These are phyloP conservation scores for Rachycentron canadum DNA, from an alignment of 2,797 vertebrate species.

Conservation along the genomic window DNA sequence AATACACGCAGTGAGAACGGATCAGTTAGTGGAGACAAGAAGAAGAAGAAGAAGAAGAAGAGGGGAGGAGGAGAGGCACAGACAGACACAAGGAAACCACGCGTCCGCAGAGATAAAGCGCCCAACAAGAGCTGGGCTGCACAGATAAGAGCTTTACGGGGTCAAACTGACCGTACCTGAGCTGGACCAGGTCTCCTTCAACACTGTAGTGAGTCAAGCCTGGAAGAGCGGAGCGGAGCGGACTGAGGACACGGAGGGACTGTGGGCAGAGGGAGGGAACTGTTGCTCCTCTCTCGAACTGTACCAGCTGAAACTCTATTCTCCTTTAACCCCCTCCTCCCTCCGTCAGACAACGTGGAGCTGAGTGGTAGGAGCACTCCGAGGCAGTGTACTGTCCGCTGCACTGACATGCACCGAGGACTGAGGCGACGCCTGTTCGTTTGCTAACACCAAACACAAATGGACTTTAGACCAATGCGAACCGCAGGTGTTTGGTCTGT, in stretches of 20 bases:
- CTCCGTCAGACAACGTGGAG: slow-evolving; percentile 68
- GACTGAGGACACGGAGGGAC: slow-evolving; percentile 51
- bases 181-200: slow-evolving; percentile 20
- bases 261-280: slow-evolving; percentile 59
- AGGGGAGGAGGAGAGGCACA: background rate
- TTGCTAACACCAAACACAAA: background rate
- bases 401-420: background rate
- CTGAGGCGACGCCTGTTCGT: background rate
- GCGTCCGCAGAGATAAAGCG: background rate
- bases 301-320: slow-evolving; percentile 57
- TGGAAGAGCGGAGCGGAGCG: slow-evolving; percentile 19
- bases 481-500: background rate
- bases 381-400: background rate
- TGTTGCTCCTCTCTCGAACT: slow-evolving; percentile 61
- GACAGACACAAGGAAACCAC: background rate
- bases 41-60: too few species aligned
- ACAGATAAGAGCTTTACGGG: background rate
- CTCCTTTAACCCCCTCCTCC: slow-evolving; percentile 52
- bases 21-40: background rate
- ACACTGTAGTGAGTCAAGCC: slow-evolving; percentile 17
- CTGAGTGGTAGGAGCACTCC: slow-evolving; percentile 60
- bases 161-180: slow-evolving; percentile 57
- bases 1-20: background rate
- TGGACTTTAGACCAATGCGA: background rate
- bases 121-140: background rate